phyloP scores from a whole-genome alignment of 2,797 vertebrate species.

The Dallia pectoralis region DNA sequence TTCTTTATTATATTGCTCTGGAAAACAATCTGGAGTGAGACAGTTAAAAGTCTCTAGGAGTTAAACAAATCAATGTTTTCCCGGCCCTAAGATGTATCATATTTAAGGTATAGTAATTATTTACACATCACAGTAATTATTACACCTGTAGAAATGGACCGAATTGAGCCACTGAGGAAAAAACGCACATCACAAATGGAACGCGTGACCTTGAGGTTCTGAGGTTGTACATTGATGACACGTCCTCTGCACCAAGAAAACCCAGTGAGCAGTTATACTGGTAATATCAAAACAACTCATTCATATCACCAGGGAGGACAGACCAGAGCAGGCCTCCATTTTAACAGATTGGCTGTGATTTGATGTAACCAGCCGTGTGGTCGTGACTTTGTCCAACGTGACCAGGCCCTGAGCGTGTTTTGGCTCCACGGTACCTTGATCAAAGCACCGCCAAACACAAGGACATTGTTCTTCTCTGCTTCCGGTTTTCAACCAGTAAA shows the following conservation, averaged over 20 bases:
- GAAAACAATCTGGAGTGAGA: background rate
- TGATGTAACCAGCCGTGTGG: background rate
- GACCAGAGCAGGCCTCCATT: slow-evolving; percentile 6
- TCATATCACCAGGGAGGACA: slow-evolving; percentile 12
- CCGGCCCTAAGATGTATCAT: background rate
- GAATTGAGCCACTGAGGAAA: background rate
- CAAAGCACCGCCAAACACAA: background rate
- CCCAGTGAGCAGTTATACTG: slow-evolving; percentile 49
- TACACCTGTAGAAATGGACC: background rate
- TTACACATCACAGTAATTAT: background rate
- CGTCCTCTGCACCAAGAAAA: slow-evolving; percentile 6
- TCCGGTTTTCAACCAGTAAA: background rate
- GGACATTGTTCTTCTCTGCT: background rate
- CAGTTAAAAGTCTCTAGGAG: background rate
- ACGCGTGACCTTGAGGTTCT: slow-evolving; percentile 25
- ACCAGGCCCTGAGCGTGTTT: background rate
- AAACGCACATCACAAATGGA: background rate
- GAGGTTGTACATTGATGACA: slow-evolving; percentile 15
- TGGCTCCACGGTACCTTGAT: background rate
- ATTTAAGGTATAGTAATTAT: too few relatives aligned
- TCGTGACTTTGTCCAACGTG: background rate
- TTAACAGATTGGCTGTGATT: background rate
- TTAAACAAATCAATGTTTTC: background rate
- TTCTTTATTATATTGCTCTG: background rate
- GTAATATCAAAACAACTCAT: slow-evolving; percentile 51